Base-by-base conservation (phyloP, 2,113 vertebrate genomes). In the Numida meleagris region DNA sequence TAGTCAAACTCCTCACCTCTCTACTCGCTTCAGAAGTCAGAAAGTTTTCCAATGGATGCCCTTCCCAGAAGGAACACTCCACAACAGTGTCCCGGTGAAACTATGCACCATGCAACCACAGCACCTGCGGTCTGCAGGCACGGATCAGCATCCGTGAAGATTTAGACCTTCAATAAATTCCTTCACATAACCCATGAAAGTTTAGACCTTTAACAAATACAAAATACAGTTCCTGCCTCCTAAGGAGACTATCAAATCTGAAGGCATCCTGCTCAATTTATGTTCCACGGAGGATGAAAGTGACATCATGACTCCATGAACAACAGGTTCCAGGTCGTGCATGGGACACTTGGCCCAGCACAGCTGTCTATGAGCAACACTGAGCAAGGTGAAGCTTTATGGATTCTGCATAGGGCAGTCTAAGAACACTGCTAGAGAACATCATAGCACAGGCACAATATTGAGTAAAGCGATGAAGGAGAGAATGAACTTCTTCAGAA, bases 251-350 rank as follows among this genome's bases (percentile, higher is more conserved):
- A 73, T 48, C 53, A 90, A 87, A 87, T 17, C 67, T 80, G 16
- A 89, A 88, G 29, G 50, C 55, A 70, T 65, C 23, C 18, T 59
- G 48, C 40, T 66, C 10, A 1, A 66, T 58, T 46, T 63, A 6
- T 10, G 23, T 31, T 79, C 62, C 66, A 38, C 70, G 7, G 0
- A 3, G 11, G 24, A 17, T 59, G 50, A 71, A 88, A 79, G 77
- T 83, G 59, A 51, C 50, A 66, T 24, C 9, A 2, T 46, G 34
- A 74, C 25, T 70, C n/a, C 50, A 36, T 1, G 1, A 91, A 59
- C 23, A 24, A 0, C 4, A 92, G 50, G 25, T 55, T 77, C 9
- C 70, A 61, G 36, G 38, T 34, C 0, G 0, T 12, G n/a, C 70
- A 84, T 9, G 51, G 66, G 45, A 65, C 71, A 34, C 31, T 77